Percentiles rank a stretch among this genome's conserved stretches.
phyloP scores from a whole-genome alignment of 1,140 invertebrate species.

The Nasonia longicornis region DNA sequence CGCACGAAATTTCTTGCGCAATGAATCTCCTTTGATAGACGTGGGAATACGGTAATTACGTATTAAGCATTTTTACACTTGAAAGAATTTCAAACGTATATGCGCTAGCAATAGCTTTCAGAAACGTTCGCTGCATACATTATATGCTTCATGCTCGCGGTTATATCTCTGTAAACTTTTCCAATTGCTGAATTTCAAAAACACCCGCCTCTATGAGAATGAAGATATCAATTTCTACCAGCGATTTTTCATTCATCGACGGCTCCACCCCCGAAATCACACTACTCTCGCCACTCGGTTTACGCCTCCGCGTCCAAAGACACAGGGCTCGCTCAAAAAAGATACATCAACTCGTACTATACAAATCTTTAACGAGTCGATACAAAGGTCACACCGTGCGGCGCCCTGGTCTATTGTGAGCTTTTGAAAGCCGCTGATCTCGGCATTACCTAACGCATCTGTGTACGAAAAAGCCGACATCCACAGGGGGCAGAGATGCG shows the following conservation, averaged over 20 bases:
- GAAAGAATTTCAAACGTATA: not conserved
- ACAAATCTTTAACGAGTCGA: too few relatives aligned
- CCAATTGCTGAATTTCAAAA: too few relatives aligned
- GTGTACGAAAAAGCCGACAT: not conserved
- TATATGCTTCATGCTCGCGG: too few relatives aligned
- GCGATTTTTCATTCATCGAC: too few relatives aligned
- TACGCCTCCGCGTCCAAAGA: too few relatives aligned
- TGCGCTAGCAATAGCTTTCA: not conserved
- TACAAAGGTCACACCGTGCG: not conserved
- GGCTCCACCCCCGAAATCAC: too few relatives aligned
- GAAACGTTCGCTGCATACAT: too few relatives aligned
- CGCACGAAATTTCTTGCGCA: not conserved
- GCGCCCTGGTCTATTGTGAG: not conserved
- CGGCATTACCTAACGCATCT: not conserved
- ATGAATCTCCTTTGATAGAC: constrained; percentile 31
- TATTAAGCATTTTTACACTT: not conserved
- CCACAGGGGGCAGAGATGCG: not conserved
- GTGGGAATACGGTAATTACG: constrained; percentile 27
- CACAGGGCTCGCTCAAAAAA: too few relatives aligned
- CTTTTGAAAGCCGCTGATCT: not conserved
- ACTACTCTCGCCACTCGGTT: not conserved
- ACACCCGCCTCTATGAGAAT: too few relatives aligned
- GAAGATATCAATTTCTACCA: too few relatives aligned
- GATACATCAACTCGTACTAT: too few relatives aligned
- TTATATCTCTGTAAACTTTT: too few relatives aligned